Evolutionary conservation across 2,888 invertebrate species (phyloP), one percentile per base, ranked within the genome.

Genomic region (Slavum lentiscoides): DNA sequence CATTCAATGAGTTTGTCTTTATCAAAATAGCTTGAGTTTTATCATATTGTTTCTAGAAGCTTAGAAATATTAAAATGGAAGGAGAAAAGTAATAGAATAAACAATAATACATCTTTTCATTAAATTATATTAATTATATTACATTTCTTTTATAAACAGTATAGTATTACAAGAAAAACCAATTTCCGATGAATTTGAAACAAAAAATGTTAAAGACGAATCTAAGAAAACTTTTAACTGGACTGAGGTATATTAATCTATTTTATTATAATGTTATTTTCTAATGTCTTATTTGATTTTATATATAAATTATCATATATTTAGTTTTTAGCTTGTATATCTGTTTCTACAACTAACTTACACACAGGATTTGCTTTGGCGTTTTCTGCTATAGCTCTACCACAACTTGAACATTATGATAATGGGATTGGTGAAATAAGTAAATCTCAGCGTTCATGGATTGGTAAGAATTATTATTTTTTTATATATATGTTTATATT

Each of bases 331-430:
- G 82, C 82, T 21, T 77, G 77, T 58, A 59, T 82, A 2, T 76
- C 82, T 37, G 82, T 77, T 15, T 30, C 82, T 19, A 77, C 80
- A 17, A 80, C 77, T 53, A 82, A 82, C 15, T 66, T 82, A n/a
- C 82, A 82, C 23, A 77, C 77, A 53, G 82, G 82, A 66, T 80
- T 80, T 55, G 72, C 77, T 55, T 43, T 82, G 58, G 82, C 70
- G 49, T 82, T 61, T 66, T 82, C 82, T 55, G 82, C 82, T 30
- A 80, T 82, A 49, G n/a, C 77, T 39, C 1, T 58, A 39, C 61
- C 70, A 37, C 77, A 82, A 77, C 67, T 82, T 39, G 58, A 72
- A 59, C 43, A 66, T 17, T 30, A 49, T n/a, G 39, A 17, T 23
- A 11, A 58, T 55, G 80, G 72, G 39, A 37, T 77, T 37, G 77